Evolutionary conservation across 2,888 invertebrate species (phyloP).

Genomic region (Mythimna pallens): DNA sequence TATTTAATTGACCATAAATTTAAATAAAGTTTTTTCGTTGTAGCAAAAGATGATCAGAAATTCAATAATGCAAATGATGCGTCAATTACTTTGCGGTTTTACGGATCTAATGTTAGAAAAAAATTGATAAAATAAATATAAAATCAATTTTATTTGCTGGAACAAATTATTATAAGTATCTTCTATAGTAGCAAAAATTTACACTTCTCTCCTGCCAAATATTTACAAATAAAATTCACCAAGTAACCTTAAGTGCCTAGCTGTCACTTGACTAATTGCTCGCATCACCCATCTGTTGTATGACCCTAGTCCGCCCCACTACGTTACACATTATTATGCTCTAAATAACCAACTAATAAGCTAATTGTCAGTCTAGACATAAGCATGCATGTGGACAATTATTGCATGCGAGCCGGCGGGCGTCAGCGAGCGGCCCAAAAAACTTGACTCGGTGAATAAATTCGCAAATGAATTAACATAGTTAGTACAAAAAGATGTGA

Average conservation of each 20-base stretch:
- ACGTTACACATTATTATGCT: constrained; percentile 64
- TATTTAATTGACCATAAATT: not conserved
- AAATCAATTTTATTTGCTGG: not conserved
- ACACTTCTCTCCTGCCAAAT: not conserved
- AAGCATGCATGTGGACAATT: constrained; percentile 57
- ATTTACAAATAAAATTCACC: not conserved
- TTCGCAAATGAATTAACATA: constrained; percentile 51
- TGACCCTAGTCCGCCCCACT: constrained; percentile 56
- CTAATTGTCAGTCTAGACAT: constrained; percentile 62
- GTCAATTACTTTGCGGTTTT: not conserved
- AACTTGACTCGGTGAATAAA: constrained; percentile 55
- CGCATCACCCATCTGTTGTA: constrained; percentile 28
- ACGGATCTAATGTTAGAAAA: not conserved
- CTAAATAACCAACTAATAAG: constrained; percentile 70
- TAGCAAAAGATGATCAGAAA: not conserved
- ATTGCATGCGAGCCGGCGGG: constrained; percentile 56
- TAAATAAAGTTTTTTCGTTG: not conserved
- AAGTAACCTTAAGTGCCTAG: not conserved
- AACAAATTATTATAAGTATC: not conserved
- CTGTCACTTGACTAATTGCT: constrained; percentile 1
- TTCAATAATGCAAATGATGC: not conserved
- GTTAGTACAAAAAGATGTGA: constrained; percentile 30
- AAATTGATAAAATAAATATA: not conserved
- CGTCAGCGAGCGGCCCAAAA: constrained; percentile 61
- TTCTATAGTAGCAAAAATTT: no score